Conservation (phyloP, 2,888 invertebrate genomes). For the Smittia aterrima region DNA sequence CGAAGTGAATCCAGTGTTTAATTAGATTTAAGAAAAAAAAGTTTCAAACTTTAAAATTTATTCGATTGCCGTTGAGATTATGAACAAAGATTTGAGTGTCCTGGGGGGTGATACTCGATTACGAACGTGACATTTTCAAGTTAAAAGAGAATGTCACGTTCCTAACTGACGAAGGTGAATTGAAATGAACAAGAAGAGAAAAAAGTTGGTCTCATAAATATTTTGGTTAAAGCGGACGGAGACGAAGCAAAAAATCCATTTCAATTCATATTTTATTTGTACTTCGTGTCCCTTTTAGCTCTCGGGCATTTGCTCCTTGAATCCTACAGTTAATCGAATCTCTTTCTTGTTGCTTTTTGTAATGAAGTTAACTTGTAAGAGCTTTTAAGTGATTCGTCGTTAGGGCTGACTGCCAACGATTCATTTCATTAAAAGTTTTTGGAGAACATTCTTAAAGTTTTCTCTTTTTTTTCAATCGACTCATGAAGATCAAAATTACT, state of each 20-base stretch:
- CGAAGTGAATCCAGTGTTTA: constrained; percentile 26
- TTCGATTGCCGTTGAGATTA: constrained; percentile 25
- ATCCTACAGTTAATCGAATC: constrained; percentile 28
- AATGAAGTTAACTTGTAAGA: too few species aligned
- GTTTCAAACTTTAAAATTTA: constrained; percentile 16
- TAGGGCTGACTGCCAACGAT: too few species aligned
- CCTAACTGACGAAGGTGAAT: constrained; percentile 22
- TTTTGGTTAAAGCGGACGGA: constrained; percentile 13
- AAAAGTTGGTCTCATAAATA: constrained; percentile 29
- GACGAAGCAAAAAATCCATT: constrained; percentile 21
- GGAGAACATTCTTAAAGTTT: too few species aligned
- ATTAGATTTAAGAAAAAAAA: constrained; percentile 29
- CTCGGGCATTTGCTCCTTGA: neutral
- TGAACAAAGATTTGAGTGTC: constrained; percentile 9
- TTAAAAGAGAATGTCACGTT: constrained; percentile 4
- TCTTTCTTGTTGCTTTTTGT: neutral
- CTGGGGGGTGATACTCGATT: neutral
- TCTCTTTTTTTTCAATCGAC: too few species aligned
- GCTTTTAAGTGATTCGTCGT: too few species aligned
- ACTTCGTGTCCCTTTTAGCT: constrained; percentile 9
- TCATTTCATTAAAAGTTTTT: too few species aligned
- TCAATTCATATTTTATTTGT: constrained; percentile 13
- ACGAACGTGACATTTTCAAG: neutral
- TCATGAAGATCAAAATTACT: neutral
- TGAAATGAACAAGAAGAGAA: neutral